These are phyloP conservation scores for Zaprionus camerounensis DNA, from an alignment of 1,140 invertebrate species.

Conservation along the genomic window DNA sequence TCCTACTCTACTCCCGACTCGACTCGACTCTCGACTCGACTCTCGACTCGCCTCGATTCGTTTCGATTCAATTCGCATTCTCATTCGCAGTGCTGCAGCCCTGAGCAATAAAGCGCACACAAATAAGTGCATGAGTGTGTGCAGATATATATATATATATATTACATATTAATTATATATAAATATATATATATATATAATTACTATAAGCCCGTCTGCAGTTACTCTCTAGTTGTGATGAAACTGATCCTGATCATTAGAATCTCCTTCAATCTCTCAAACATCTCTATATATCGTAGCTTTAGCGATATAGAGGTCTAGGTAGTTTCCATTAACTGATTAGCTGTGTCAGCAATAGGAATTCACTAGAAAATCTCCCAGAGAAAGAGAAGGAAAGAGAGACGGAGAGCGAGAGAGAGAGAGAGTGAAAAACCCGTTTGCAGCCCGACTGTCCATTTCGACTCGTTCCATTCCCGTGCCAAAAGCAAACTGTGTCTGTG, in stretches of 20 bases:
- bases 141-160: neutral
- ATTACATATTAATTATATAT: neutral
- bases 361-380: slow-evolving; percentile 63
- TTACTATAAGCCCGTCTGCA: neutral
- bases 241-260: neutral
- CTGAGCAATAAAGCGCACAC: slow-evolving; percentile 26
- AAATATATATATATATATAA: neutral
- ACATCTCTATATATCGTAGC: neutral
- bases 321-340: neutral
- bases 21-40: slow-evolving; percentile 36
- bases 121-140: slow-evolving; percentile 21
- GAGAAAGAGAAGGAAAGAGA: slow-evolving; percentile 30
- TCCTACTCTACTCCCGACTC: slow-evolving; percentile 74
- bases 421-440: slow-evolving; percentile 54
- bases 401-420: slow-evolving; percentile 1
- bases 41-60: slow-evolving; percentile 23
- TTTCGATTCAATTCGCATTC: slow-evolving; percentile 17
- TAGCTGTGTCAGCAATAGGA: slow-evolving; percentile 34
- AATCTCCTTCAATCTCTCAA: neutral
- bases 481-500: slow-evolving; percentile 81
- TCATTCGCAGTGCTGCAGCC: slow-evolving; percentile 39
- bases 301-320: neutral
- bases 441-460: slow-evolving; percentile 16
- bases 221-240: too few species aligned
- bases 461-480: slow-evolving; percentile 58